phyloP scores from a whole-genome alignment of 1,140 invertebrate species.

The Drosophila sp. region DNA sequence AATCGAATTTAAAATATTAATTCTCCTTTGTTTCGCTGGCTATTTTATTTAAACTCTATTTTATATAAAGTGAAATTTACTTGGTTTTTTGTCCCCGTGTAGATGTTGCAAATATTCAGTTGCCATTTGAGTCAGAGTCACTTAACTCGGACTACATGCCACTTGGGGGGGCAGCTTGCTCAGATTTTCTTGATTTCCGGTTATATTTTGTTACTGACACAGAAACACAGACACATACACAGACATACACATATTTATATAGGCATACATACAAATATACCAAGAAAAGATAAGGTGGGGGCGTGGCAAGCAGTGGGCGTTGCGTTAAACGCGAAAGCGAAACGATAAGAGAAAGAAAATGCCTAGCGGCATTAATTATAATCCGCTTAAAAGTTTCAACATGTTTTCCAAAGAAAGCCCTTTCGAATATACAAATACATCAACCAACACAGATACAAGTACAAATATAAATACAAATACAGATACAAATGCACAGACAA shows the following conservation, averaged over 20 bases:
- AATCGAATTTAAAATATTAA: too few species aligned
- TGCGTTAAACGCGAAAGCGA: slow-evolving; percentile 43
- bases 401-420: slow-evolving; percentile 71
- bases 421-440: slow-evolving; percentile 47
- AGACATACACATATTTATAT: too few species aligned
- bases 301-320: slow-evolving; percentile 1
- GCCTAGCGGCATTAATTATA: slow-evolving; percentile 80
- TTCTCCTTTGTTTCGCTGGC: too few species aligned
- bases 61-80: too few species aligned
- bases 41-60: too few species aligned
- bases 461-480: neutral
- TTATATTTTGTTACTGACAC: slow-evolving; percentile 52
- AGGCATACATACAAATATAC: too few species aligned
- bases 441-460: slow-evolving; percentile 50
- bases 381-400: slow-evolving; percentile 83
- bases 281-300: neutral
- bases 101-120: neutral
- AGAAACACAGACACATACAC: slow-evolving; percentile 11
- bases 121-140: neutral
- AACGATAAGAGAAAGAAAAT: slow-evolving; percentile 76
- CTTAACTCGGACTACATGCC: slow-evolving; percentile 13
- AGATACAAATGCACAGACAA: slow-evolving; percentile 34
- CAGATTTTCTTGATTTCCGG: slow-evolving; percentile 65
- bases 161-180: slow-evolving; percentile 4
- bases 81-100: neutral